Percentiles rank a stretch among this genome's conserved stretches.
Conservation (phyloP, 1,140 invertebrate species). For the Calephelis virginiensis region DNA sequence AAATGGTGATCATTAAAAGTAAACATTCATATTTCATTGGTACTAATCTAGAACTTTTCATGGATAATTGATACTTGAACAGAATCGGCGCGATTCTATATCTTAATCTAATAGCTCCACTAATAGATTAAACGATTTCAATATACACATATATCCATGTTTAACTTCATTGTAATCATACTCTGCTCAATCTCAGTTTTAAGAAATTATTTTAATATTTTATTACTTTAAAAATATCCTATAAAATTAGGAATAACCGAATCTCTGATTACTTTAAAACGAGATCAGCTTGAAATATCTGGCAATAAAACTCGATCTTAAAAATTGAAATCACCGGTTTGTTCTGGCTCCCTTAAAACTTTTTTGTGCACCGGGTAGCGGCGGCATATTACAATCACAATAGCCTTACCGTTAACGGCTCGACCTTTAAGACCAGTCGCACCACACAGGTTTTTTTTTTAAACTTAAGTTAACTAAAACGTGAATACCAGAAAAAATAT, state of each 20-base stretch:
- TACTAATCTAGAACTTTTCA: too few species aligned
- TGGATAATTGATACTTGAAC: too few species aligned
- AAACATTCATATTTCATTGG: too few species aligned
- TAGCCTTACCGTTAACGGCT: conserved; percentile 72
- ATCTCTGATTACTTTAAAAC: conserved; percentile 5
- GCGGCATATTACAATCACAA: conserved; percentile 73
- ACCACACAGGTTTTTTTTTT: conserved; percentile 1
- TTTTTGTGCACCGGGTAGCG: conserved; percentile 55
- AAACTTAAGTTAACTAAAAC: too few species aligned
- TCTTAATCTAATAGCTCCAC: too few species aligned
- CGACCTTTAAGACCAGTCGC: conserved; percentile 32
- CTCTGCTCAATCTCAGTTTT: background rate
- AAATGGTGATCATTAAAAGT: too few species aligned
- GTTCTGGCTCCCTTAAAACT: conserved; percentile 46
- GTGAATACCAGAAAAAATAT: too few species aligned
- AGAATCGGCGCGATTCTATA: too few species aligned
- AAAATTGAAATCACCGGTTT: conserved; percentile 50
- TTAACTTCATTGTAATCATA: background rate
- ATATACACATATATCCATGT: too few species aligned
- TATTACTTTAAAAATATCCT: background rate
- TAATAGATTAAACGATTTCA: too few species aligned
- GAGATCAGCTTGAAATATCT: conserved; percentile 31
- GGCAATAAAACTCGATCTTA: conserved; percentile 38
- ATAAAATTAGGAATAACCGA: conserved; percentile 15
- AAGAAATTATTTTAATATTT: conserved; percentile 8